Evolutionary conservation across 2,888 invertebrate species (phyloP).

Genomic region (Andricus quercusramuli): DNA sequence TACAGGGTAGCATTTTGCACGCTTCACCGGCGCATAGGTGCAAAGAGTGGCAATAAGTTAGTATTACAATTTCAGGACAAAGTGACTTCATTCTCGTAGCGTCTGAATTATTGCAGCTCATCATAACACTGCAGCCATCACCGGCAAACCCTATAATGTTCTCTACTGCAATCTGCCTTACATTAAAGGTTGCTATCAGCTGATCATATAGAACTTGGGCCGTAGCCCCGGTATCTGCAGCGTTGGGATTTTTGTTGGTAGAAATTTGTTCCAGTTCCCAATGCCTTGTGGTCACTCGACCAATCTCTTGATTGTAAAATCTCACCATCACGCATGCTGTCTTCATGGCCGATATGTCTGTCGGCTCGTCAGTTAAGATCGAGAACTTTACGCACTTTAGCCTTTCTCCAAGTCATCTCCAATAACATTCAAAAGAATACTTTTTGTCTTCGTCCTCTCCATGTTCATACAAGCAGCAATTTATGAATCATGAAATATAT

Average conservation of each 20-base stretch:
- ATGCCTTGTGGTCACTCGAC: constrained; percentile 16
- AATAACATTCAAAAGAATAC: constrained; percentile 43
- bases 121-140: constrained; percentile 55
- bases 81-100: constrained; percentile 40
- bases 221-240: constrained; percentile 36
- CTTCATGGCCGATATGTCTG: constrained; percentile 49
- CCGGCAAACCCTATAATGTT: constrained; percentile 52
- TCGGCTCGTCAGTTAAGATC: constrained; percentile 49
- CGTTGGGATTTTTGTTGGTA: constrained; percentile 34
- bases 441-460: not conserved
- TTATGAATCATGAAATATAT: too few species aligned
- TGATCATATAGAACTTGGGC: constrained; percentile 40
- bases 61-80: constrained; percentile 47
- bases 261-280: constrained; percentile 48
- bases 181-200: constrained; percentile 42
- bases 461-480: too few species aligned
- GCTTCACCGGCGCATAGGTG: constrained; percentile 49
- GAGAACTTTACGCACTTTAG: constrained; percentile 43
- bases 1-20: constrained; percentile 44
- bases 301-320: constrained; percentile 42
- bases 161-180: constrained; percentile 42
- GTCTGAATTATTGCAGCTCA: constrained; percentile 53
- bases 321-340: constrained; percentile 48
- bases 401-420: not conserved
- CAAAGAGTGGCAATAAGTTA: constrained; percentile 52